phyloP scores from a whole-genome alignment of 2,888 invertebrate species.

The Tenthredo amoena region DNA sequence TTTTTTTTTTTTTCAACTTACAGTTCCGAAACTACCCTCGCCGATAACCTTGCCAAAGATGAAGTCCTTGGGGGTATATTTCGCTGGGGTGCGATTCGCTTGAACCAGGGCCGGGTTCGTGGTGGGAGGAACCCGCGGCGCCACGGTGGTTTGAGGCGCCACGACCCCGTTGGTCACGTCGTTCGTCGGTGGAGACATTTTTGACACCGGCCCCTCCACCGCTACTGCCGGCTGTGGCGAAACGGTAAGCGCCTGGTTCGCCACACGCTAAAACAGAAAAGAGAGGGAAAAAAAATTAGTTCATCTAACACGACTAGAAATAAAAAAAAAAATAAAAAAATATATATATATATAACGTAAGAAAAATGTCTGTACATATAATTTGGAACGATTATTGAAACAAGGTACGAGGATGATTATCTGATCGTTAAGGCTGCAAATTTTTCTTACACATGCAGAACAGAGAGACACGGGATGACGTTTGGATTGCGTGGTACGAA shows the following conservation, averaged over 20 bases:
- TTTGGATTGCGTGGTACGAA: not conserved
- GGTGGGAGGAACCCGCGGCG: conserved; percentile 78
- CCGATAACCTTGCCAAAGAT: conserved; percentile 97
- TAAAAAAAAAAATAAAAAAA: not conserved
- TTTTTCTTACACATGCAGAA: not conserved
- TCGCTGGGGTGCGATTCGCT: conserved; percentile 77
- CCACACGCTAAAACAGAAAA: conserved; percentile 76
- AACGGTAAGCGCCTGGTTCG: conserved; percentile 76
- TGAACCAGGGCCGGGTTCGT: conserved; percentile 76
- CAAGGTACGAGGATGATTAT: not conserved
- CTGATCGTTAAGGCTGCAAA: not conserved
- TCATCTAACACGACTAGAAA: not conserved
- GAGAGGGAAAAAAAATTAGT: not conserved
- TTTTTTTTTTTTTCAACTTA: conserved; percentile 72
- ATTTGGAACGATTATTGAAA: not conserved
- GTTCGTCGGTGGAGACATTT: conserved; percentile 80
- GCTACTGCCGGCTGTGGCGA: conserved; percentile 77
- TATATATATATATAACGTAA: not conserved
- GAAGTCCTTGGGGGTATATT: conserved; percentile 92
- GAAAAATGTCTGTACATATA: not conserved
- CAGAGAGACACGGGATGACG: not conserved
- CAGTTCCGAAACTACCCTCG: conserved; percentile 98
- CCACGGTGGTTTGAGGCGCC: conserved; percentile 80
- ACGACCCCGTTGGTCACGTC: conserved; percentile 80
- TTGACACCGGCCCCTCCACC: conserved; percentile 76